These are phyloP conservation scores for Campylomormyrus tamandua DNA, from an alignment of 2,113 vertebrate genomes.

Conservation along the genomic window DNA sequence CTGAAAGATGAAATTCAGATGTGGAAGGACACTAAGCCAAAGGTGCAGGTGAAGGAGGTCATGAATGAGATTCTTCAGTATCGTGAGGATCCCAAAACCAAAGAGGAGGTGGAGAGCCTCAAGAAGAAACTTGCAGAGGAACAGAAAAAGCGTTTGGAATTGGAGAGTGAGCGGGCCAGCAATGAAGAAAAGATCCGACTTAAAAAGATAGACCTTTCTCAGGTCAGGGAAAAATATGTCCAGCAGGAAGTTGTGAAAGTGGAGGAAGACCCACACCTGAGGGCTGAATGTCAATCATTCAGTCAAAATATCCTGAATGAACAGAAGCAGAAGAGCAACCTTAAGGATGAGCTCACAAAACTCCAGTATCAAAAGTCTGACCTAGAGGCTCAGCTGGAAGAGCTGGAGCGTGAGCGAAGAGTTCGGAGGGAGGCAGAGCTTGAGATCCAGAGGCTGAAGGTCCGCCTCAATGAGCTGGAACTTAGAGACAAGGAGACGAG, in stretches of 20 bases:
- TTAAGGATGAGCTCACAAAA: conserved; percentile 72
- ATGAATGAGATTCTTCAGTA: conserved; percentile 88
- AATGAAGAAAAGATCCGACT: conserved; percentile 77
- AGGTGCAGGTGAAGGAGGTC: conserved; percentile 86
- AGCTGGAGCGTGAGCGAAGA: conserved; percentile 81
- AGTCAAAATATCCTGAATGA: conserved; percentile 73
- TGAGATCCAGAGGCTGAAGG: conserved; percentile 80
- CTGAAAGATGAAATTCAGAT: conserved; percentile 82
- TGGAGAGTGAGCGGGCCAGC: conserved; percentile 67
- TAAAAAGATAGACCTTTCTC: conserved; percentile 80
- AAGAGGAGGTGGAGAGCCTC: conserved; percentile 77
- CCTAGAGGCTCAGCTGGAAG: conserved; percentile 82
- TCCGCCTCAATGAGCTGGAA: conserved; percentile 74
- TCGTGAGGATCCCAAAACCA: conserved; percentile 85
- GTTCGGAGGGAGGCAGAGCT: conserved; percentile 79
- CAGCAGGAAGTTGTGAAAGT: conserved; percentile 85
- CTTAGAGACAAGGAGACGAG: conserved; percentile 71
- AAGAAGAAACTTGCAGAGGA: conserved; percentile 77
- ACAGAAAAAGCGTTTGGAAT: conserved; percentile 79
- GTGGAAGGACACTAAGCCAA: conserved; percentile 82
- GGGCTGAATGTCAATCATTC: conserved; percentile 72
- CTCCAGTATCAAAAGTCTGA: conserved; percentile 73
- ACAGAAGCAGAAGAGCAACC: conserved; percentile 72
- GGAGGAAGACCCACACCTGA: conserved; percentile 76
- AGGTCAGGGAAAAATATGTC: conserved; percentile 80